phyloP scores from a whole-genome alignment of 2,797 vertebrate species.

The Decapterus maruadsi region DNA sequence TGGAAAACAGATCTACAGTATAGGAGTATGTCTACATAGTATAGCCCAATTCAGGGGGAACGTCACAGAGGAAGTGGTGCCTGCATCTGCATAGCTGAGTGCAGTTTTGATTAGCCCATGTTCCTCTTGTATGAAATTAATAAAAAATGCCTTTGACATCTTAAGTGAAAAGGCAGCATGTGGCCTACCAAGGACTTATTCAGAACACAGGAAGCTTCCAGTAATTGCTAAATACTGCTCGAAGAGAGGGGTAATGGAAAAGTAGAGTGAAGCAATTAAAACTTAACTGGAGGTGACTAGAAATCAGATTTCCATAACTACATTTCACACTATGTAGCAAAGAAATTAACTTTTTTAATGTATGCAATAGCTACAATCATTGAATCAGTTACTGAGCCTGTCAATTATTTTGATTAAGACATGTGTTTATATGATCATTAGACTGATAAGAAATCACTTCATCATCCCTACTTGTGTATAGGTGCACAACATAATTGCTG shows the following conservation, averaged over 20 bases:
- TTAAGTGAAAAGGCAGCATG: slow-evolving; percentile 53
- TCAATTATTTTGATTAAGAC: not conserved
- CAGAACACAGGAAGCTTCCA: slow-evolving; percentile 57
- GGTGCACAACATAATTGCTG: not conserved
- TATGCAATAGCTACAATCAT: slow-evolving; percentile 14
- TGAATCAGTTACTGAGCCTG: not conserved
- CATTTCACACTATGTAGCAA: slow-evolving; percentile 36
- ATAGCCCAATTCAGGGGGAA: not conserved
- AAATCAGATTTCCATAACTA: slow-evolving; percentile 52
- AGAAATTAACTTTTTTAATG: slow-evolving; percentile 23
- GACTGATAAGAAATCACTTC: not conserved
- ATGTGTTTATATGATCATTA: not conserved
- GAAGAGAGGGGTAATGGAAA: slow-evolving; percentile 41
- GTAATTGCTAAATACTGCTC: slow-evolving; percentile 58
- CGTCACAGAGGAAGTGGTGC: slow-evolving; percentile 17
- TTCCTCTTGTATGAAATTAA: slow-evolving; percentile 56
- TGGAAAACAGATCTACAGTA: slow-evolving; percentile 5
- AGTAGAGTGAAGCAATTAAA: slow-evolving; percentile 66
- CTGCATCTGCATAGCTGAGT: slow-evolving; percentile 46
- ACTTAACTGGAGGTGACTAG: slow-evolving; percentile 43
- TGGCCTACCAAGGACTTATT: slow-evolving; percentile 64
- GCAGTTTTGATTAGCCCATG: slow-evolving; percentile 49
- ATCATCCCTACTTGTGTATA: not conserved
- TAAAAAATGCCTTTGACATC: slow-evolving; percentile 62
- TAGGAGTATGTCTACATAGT: too few relatives aligned